Evolutionary conservation across 2,113 vertebrate species (phyloP), one percentile per base, ranked within the genome.

Genomic region (Heterocephalus glaber): DNA sequence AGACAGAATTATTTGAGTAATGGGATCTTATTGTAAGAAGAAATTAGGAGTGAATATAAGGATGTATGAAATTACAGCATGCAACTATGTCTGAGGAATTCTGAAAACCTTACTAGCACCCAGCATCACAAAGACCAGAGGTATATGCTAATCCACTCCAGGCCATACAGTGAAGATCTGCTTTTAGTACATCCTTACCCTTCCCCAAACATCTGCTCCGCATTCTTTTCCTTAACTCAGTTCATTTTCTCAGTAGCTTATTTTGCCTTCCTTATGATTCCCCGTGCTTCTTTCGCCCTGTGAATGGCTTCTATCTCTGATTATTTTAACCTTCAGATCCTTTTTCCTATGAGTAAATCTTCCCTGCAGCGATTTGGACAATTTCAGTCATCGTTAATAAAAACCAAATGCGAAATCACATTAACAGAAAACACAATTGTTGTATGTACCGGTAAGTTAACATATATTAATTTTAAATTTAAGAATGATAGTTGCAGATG

Each of bases 1-100:
- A 86, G 87, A 86, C 11, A 72, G 7, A 90, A 74, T 80, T 83
- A 79, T 93, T 74, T 19, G 86, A 82, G 66, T n/a, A 93, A 35
- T 33, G 3, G 26, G 13, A 0, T 16, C 16, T n/a, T 81, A 41
- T 14, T 77, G 10, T 56, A 76, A 70, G 44, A 38, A 61, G 12
- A 76, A 76, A 47, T 14, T 66, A 49, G 5, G 35, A 63, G 6
- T 58, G 33, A 1, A 89, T 61, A 38, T 49, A 24, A 35, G 2
- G 33, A 74, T n/a, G 30, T 52, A 35, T 17, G 58, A 52, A 16
- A n/a, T 26, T 38, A 19, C 49, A 19, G 22, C 35, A 52, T 44
- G 3, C 5, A 79, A 41, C 41, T 17, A 13, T 9, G 5, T 22
- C 20, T 94, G 7, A 76, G 11, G 16, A 89, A 91, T 80, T 81